Conservation (phyloP, 1,140 invertebrate genomes). For the Leptinotarsa texana region DNA sequence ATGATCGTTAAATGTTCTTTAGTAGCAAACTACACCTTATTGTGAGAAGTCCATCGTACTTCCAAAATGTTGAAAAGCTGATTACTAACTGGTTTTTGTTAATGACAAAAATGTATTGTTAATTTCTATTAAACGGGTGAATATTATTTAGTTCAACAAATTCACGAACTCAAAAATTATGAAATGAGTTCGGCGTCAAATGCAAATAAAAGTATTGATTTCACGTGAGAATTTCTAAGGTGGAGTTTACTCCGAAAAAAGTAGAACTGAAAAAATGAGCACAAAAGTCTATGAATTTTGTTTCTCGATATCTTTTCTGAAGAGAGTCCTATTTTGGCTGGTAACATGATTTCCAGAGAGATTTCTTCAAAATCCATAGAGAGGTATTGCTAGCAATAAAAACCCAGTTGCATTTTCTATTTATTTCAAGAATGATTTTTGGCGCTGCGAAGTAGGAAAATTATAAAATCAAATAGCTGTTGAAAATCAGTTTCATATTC, state of each 20-base stretch:
- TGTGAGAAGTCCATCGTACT: constrained; percentile 16
- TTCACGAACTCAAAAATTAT: constrained; percentile 23
- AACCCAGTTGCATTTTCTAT: background rate
- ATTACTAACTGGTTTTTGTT: background rate
- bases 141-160: background rate
- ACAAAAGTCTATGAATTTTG: constrained; percentile 38
- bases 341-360: background rate
- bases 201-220: constrained; percentile 47
- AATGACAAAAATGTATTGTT: constrained; percentile 23
- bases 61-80: background rate
- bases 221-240: constrained; percentile 42
- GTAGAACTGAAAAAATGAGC: background rate
- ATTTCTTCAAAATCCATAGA: background rate
- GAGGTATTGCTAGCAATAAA: constrained; percentile 1
- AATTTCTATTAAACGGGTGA: background rate
- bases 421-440: too few relatives aligned
- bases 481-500: too few relatives aligned
- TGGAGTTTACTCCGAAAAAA: constrained; percentile 53
- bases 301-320: background rate
- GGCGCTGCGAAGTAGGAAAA: too few relatives aligned
- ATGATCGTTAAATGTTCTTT: constrained; percentile 31
- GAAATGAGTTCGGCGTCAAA: constrained; percentile 43
- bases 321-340: background rate
- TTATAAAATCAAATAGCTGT: too few relatives aligned
- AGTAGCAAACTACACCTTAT: constrained; percentile 55